Conservation (phyloP, 1,140 invertebrate species). For the Portunus trituberculatus region DNA sequence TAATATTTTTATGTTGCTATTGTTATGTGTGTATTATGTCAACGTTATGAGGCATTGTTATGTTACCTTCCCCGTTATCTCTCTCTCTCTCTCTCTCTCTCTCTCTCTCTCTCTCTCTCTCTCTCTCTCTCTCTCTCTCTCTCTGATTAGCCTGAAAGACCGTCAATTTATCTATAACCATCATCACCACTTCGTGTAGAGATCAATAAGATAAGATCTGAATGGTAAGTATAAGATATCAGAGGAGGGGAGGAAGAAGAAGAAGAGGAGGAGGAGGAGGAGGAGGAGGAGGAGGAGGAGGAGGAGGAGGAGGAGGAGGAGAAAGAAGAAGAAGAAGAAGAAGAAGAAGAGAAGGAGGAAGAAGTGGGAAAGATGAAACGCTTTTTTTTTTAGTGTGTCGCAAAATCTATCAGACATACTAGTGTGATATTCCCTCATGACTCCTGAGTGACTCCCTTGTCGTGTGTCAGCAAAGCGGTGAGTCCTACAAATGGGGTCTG, state of each 20-base stretch:
- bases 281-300: not conserved
- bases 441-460: not conserved
- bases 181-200: not conserved
- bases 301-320: not conserved
- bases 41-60: not conserved
- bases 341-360: not conserved
- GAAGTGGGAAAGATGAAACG: not conserved
- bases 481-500: not conserved
- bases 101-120: slow-evolving; percentile 7
- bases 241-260: not conserved
- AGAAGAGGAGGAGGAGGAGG: not conserved
- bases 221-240: not conserved
- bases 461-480: not conserved
- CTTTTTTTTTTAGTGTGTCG: not conserved
- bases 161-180: not conserved
- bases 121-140: slow-evolving; percentile 35
- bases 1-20: not conserved
- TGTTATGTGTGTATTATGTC: slow-evolving; percentile 7
- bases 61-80: not conserved
- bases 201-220: not conserved
- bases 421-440: not conserved
- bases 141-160: not conserved
- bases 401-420: not conserved
- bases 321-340: not conserved
- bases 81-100: slow-evolving; percentile 52